Conservation (phyloP, 2,113 vertebrate species). For the Pelusios castaneus region DNA sequence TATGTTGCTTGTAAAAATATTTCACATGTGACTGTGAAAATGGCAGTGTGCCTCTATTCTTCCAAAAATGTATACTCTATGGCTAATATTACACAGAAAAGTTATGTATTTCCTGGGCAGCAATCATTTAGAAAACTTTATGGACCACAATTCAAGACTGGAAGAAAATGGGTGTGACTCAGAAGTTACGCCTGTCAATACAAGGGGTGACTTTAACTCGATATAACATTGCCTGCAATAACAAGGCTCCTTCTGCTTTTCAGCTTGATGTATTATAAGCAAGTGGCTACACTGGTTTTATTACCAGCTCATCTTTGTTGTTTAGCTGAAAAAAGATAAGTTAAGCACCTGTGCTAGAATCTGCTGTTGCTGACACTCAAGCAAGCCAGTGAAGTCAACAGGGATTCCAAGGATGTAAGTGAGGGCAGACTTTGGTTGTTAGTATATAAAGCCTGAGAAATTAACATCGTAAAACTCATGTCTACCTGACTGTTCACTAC, state of each 20-base stretch:
- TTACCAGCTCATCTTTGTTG: background rate
- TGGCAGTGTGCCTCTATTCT: background rate
- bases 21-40: fast-evolving
- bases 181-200: background rate
- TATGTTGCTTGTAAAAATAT: background rate
- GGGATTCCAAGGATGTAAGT: too few species aligned
- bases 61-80: background rate
- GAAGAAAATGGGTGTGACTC: background rate
- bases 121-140: background rate
- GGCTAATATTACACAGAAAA: background rate
- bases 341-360: background rate
- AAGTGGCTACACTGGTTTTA: background rate
- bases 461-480: fast-evolving
- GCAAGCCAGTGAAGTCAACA: too few species aligned
- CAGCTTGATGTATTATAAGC: background rate
- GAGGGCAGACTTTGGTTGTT: too few species aligned
- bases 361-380: background rate
- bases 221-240: background rate
- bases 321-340: fast-evolving
- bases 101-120: background rate
- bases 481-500: background rate
- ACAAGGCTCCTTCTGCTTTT: background rate
- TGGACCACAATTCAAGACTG: fast-evolving
- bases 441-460: fast-evolving
- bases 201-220: slow-evolving; percentile 10